Conservation (phyloP, 2,797 vertebrate genomes). For the Leptatherina wallacei region DNA sequence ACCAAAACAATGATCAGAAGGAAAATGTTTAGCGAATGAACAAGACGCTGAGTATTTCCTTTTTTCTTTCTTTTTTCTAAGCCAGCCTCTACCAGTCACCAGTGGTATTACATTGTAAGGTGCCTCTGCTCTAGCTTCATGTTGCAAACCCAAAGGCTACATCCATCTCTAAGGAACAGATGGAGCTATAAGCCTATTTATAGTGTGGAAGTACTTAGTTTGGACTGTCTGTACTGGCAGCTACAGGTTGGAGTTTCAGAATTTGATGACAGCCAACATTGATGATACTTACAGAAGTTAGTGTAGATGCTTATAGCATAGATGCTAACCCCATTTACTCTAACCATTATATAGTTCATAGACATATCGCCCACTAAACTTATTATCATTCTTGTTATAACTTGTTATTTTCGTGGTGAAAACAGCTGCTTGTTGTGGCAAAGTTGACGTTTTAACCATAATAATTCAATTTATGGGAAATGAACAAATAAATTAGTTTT, state of each 20-base stretch:
- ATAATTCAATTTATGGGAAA: background rate
- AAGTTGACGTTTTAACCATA: background rate
- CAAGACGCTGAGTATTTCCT: background rate
- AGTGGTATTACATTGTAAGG: background rate
- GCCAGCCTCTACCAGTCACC: background rate
- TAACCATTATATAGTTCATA: background rate
- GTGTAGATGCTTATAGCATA: background rate
- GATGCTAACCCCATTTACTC: no score
- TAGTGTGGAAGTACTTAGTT: background rate
- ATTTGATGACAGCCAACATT: background rate
- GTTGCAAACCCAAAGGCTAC: background rate
- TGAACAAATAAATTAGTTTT: background rate
- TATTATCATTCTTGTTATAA: no score
- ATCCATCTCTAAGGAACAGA: background rate
- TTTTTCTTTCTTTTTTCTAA: background rate
- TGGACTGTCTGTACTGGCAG: background rate
- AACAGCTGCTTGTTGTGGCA: background rate
- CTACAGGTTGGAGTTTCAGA: background rate
- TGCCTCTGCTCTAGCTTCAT: background rate
- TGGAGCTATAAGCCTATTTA: background rate
- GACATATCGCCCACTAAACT: background rate
- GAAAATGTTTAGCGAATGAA: background rate
- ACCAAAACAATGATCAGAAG: background rate
- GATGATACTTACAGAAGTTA: background rate
- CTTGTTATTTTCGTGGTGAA: background rate